phyloP scores from a whole-genome alignment of 2,797 vertebrate species.

The Oreochromis grahami region DNA sequence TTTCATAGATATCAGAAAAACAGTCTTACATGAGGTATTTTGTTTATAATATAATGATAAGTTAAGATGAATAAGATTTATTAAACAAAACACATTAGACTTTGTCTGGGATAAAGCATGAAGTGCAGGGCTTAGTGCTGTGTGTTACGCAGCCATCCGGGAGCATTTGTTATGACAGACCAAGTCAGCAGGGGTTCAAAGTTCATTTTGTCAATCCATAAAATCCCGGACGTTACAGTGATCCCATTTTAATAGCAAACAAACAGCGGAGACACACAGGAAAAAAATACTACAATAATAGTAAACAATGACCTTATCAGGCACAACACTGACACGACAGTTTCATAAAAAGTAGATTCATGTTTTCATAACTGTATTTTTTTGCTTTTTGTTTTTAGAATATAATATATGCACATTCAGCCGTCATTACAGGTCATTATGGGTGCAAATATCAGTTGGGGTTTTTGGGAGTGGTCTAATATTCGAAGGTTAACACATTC shows the following conservation, averaged over 20 bases:
- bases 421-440: background rate
- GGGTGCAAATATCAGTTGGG: background rate
- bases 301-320: background rate
- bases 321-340: background rate
- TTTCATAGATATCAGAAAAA: background rate
- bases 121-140: background rate
- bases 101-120: background rate
- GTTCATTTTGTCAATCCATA: background rate
- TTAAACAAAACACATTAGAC: background rate
- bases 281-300: background rate
- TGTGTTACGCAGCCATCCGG: background rate
- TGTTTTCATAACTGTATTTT: background rate
- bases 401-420: background rate
- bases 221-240: background rate
- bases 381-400: background rate
- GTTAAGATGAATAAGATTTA: background rate
- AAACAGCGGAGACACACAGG: background rate
- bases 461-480: background rate
- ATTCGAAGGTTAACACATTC: background rate
- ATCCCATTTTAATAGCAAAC: background rate
- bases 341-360: background rate
- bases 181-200: background rate
- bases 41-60: background rate
- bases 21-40: background rate
- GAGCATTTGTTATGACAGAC: background rate